Base-by-base conservation (phyloP, 2,888 invertebrate species). In the Pristionchus mayeri region DNA sequence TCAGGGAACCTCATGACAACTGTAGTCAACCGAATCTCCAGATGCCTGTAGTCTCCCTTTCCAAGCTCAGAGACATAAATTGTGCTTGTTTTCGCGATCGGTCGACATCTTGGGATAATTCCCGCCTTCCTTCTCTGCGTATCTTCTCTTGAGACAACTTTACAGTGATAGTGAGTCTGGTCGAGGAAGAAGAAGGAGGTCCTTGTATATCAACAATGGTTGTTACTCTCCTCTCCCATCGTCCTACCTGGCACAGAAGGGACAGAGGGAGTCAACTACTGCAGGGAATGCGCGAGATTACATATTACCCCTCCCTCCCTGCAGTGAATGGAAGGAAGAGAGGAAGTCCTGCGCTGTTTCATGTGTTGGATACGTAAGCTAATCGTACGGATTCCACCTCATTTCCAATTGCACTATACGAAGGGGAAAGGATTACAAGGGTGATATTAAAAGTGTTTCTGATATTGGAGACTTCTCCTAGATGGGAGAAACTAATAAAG, bases 191-290 rank as follows among this genome's bases (percentile, higher is more conserved):
- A 21, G 40, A 54, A 24, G 67, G 71, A 54, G 52, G 84, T 84
- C 40, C 84, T 57, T 44, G 44, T 75, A 40, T 84, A 48, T 75
- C 71, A 30, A 67, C 48, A 81, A 60, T 44, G 63, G 60, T 54
- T 60, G 81, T 60, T 60, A 57, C 27, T 57, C 40, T 44, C 44
- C 16, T 63, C 2, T 37, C 44, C 40, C 9, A 37, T 44, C 18
- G 60, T 37, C 40, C 60, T 60, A 63, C 50, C 34, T 82, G 76
- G 50, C 71, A 63, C 63, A 27, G 37, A 34, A 40, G 40, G 67
- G 37, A n/a, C 34, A 16, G n/a, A 40, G 75, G 40, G n/a, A 75
- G 44, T 44, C 40, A 40, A 63, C 63, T 63, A 63, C 63, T 30
- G 34, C 27, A n/a, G n/a, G n/a, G n/a, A n/a, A n/a, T n/a, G n/a